Evolutionary conservation across 1,140 invertebrate genomes (phyloP), one percentile per base, ranked within the genome.

Genomic region (roundworm (Caenorhabditis elegans)): DNA sequence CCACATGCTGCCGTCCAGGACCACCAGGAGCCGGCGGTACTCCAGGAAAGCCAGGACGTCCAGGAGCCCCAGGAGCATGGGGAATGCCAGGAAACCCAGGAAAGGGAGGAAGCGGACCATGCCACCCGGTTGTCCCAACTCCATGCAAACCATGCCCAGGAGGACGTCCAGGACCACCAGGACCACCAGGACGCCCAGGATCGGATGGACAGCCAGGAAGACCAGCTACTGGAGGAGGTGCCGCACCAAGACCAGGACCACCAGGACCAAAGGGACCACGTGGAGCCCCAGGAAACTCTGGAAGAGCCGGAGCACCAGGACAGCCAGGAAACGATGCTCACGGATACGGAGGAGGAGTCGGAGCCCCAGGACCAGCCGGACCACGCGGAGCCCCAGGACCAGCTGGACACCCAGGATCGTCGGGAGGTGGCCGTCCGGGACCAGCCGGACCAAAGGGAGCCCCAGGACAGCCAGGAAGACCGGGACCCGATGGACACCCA

Each of bases 31-130:
- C 65, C 55, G 36, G 55, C 15, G 65, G 55, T 26, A 17, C 47
- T 1, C 83, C 83, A 17, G 83, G 82, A 85, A 85, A 80, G 77
- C 81, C 77, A 34, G 83, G 82, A 79, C 70, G 60, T 43, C 83
- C 83, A 26, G 83, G 82, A 78, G 83, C 83, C 10, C 82, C 83
- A 28, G 83, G 83, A 80, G 47, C 80, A 0, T 70, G 60, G 60
- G 60, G 60, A 70, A 36, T 39, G 60, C 60, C 60, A 39, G 60
- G 60, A 15, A 70, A 70, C 10, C 60, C 60, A 11, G 60, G 60
- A 70, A 70, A 70, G 22, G 31, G 34, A 70, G 31, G 31, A 36
- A 39, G 60, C 26, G 60, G 60, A 82, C 70, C 36, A 51, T 77
- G 60, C 39, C 49, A 28, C 15, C 36, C 70, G 55, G 51, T 31